These are phyloP conservation scores for Bos taurus DNA, from an alignment of 2,113 vertebrate genomes.

Conservation along the genomic window DNA sequence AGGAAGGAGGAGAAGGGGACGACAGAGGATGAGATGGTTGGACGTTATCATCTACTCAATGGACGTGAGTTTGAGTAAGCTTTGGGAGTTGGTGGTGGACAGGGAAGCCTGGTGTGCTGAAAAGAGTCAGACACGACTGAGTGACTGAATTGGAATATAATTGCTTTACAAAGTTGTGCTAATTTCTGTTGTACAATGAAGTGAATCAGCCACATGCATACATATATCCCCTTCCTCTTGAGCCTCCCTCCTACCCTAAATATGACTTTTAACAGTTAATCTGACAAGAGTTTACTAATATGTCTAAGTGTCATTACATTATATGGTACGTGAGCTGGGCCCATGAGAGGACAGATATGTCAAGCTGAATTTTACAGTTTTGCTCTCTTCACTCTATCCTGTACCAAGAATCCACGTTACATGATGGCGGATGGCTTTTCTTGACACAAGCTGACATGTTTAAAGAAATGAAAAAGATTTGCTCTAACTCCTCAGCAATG, in stretches of 20 bases:
- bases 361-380: background rate
- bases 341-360: background rate
- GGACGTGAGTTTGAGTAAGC: background rate
- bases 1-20: background rate
- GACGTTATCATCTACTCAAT: background rate
- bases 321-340: background rate
- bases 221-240: background rate
- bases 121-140: background rate
- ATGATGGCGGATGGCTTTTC: background rate
- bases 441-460: background rate
- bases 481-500: background rate
- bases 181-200: background rate
- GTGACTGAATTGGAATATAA: background rate
- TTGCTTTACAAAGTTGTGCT: background rate
- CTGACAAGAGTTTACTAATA: background rate
- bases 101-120: background rate
- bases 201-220: background rate
- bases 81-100: background rate
- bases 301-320: background rate
- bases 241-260: background rate
- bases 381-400: background rate
- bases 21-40: background rate
- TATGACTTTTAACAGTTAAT: background rate
- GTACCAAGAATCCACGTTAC: background rate
- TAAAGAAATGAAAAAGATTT: background rate